Evolutionary conservation across 2,113 vertebrate species (phyloP).

Genomic region (Axis porcinus): DNA sequence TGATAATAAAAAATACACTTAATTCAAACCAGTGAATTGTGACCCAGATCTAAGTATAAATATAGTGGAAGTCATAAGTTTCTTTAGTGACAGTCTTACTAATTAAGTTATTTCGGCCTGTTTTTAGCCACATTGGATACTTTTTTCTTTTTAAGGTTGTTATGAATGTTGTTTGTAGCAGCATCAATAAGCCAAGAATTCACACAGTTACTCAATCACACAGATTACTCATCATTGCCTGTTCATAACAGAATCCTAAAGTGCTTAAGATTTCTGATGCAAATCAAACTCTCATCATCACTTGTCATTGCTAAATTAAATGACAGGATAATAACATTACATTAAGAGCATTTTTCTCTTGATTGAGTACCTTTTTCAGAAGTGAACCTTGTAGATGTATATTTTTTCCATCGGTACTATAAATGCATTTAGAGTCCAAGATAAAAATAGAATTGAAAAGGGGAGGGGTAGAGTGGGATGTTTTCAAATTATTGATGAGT

Average conservation of each 20-base stretch:
- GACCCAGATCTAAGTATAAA: slow-evolving; percentile 54
- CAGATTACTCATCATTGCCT: slow-evolving; percentile 80
- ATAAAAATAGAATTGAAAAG: slow-evolving; percentile 71
- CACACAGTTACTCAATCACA: slow-evolving; percentile 78
- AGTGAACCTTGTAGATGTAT: slow-evolving; percentile 68
- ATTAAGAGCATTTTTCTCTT: slow-evolving; percentile 74
- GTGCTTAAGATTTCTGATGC: slow-evolving; percentile 79
- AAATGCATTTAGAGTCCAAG: slow-evolving; percentile 62
- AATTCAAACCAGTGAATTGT: slow-evolving; percentile 36
- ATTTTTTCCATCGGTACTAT: slow-evolving; percentile 63
- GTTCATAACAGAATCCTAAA: slow-evolving; percentile 79
- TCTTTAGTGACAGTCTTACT: slow-evolving; percentile 68
- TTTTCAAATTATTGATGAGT: slow-evolving; percentile 51
- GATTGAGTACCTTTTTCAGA: slow-evolving; percentile 72
- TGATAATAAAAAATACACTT: slow-evolving; percentile 21
- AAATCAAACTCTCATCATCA: slow-evolving; percentile 78
- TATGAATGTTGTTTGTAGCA: slow-evolving; percentile 71
- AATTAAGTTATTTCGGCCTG: slow-evolving; percentile 75
- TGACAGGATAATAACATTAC: slow-evolving; percentile 74
- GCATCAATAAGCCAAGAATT: slow-evolving; percentile 78
- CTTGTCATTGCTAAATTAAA: slow-evolving; percentile 78
- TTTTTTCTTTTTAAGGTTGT: slow-evolving; percentile 74
- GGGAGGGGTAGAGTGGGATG: slow-evolving; percentile 36
- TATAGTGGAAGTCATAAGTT: slow-evolving; percentile 60
- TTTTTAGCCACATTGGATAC: slow-evolving; percentile 65